Base-by-base conservation (phyloP, 2,113 vertebrate species). In the Ranitomeya imitator region DNA sequence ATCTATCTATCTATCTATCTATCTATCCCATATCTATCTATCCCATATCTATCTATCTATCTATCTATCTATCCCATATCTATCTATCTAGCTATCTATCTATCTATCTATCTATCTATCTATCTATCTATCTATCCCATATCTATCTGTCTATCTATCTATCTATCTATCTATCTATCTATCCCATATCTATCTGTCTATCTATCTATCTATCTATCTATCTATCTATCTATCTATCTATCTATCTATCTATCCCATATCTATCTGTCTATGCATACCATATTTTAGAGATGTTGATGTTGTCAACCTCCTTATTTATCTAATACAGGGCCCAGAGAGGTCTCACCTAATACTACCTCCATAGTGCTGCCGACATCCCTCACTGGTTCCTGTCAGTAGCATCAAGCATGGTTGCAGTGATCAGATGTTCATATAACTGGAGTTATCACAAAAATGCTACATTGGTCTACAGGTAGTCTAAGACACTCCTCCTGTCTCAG, bases 51-150 rank as follows among this genome's bases (percentile, higher is more conserved):
- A 19, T 13, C 55, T 57, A 51, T 76, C 31, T 18, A 18, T 45
- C 37, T 45, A 76, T 45, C 31, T 74, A 74, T 74, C 71, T 74
- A 74, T 74, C 37, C n/a, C n/a, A n/a, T 76, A 76, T 76, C 14
- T 76, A 16, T 18, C 61, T 19, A 51, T 51, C 73, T 51, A 76
- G 51, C 73, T 19, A 51, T 76, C 73, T 76, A 76, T 76, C 37
- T 19, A 76, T 31, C 26, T 31, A 2, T 31, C 26, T 31, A 31
- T 31, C 14, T 76, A 16, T 18, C 61, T 55, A 79, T 55, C 51
- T 79, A 55, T 55, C 76, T 79, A 55, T 55, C 52, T 23, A n/a
- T 79, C 76, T 8, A 55, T 79, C 51, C n/a, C n/a, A n/a, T 77
- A 14, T 6, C 37, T 2, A 26, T 60, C 60, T 45, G 45, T 74